Percentiles rank a stretch among this genome's conserved stretches.
phyloP scores from a whole-genome alignment of 2,797 vertebrate species.

The Lophotriccus pileatus region DNA sequence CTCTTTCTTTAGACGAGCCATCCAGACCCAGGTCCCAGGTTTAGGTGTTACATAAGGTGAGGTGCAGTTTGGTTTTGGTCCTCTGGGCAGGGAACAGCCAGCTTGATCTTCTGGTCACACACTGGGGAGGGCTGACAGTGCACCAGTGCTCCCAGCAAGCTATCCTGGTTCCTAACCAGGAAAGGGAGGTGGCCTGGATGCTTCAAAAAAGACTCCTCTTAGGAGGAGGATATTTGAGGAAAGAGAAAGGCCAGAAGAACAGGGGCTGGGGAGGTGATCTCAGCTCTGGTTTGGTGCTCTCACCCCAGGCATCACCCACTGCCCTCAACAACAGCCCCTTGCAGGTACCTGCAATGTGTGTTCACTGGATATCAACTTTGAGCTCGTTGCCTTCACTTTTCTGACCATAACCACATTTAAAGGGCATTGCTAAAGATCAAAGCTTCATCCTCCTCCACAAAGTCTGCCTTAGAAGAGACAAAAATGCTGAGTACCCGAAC shows the following conservation, averaged over 20 bases:
- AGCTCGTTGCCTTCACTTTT: slow-evolving; percentile 55
- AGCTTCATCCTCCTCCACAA: slow-evolving; percentile 68
- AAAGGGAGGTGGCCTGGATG: not conserved
- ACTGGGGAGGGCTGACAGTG: not conserved
- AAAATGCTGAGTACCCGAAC: slow-evolving; percentile 29
- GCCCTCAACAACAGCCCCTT: not conserved
- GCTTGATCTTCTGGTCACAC: not conserved
- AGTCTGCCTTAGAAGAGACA: slow-evolving; percentile 49
- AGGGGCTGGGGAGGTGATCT: not conserved
- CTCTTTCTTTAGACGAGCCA: not conserved
- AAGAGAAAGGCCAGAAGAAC: not conserved
- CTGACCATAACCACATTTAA: slow-evolving; percentile 74
- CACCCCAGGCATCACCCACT: not conserved
- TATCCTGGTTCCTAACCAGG: not conserved
- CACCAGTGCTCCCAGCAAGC: not conserved
- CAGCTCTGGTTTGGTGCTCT: not conserved
- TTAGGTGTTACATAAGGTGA: not conserved
- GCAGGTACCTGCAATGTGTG: not conserved
- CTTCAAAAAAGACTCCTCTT: not conserved
- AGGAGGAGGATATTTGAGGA: not conserved
- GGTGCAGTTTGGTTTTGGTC: not conserved
- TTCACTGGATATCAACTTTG: slow-evolving; percentile 12
- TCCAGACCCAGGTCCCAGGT: not conserved
- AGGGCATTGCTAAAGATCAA: slow-evolving; percentile 69
- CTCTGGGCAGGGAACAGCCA: not conserved